These are phyloP conservation scores for Martes martes DNA, from an alignment of 2,113 vertebrate species.

Conservation along the genomic window DNA sequence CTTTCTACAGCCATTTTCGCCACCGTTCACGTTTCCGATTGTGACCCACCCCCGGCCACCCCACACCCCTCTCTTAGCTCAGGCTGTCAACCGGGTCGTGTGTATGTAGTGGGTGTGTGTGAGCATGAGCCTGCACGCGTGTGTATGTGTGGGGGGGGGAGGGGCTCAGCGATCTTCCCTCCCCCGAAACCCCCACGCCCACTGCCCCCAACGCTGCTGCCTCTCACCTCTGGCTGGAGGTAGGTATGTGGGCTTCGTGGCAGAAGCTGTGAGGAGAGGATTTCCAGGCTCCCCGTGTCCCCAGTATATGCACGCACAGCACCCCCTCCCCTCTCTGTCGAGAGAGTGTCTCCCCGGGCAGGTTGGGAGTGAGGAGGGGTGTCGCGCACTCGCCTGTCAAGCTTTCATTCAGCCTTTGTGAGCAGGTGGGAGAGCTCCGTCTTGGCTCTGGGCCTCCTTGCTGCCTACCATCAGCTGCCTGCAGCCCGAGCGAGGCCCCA, in stretches of 20 bases:
- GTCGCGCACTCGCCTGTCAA: background rate
- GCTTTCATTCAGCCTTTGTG: conserved; percentile 32
- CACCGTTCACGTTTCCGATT: conserved; percentile 73
- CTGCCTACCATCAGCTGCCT: background rate
- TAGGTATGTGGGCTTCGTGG: background rate
- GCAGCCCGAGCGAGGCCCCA: conserved; percentile 47
- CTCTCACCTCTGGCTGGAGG: conserved; percentile 49
- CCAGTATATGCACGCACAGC: conserved; percentile 23
- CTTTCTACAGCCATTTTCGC: conserved; percentile 81
- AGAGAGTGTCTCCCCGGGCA: background rate
- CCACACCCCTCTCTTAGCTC: conserved; percentile 69
- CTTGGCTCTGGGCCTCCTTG: background rate
- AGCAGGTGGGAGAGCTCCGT: background rate
- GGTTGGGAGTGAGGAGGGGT: background rate
- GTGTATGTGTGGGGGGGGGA: background rate
- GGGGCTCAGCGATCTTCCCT: background rate
- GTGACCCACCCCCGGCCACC: conserved; percentile 60
- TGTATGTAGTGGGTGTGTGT: background rate
- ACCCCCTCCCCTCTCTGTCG: background rate
- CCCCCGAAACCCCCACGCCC: background rate
- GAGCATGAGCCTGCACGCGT: background rate
- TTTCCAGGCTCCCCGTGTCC: background rate
- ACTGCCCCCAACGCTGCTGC: background rate
- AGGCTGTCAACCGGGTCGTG: conserved; percentile 63
- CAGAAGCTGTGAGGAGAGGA: background rate